A percentile compares a stretch with the other conserved stretches of the same genome.
Evolutionary conservation across 1,140 invertebrate species (phyloP).

Genomic region (Papilio xuthus): DNA sequence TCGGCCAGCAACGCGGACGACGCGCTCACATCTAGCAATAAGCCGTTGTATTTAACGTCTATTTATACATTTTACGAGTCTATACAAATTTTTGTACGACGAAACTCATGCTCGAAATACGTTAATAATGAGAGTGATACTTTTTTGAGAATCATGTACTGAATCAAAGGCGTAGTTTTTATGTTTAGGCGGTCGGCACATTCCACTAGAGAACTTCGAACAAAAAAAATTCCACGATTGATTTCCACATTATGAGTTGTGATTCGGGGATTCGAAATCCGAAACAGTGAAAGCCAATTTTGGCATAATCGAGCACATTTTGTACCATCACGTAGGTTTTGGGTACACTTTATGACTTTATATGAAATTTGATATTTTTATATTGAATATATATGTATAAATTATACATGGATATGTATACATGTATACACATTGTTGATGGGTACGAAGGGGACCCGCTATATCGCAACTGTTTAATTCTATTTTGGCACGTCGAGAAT

Average conservation of each 20-base stretch:
- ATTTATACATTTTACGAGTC: conserved; percentile 82
- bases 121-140: conserved; percentile 73
- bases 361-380: conserved; percentile 82
- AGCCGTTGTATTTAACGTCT: conserved; percentile 80
- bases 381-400: conserved; percentile 82
- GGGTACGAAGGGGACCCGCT: conserved; percentile 79
- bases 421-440: conserved; percentile 82
- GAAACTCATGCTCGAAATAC: conserved; percentile 75
- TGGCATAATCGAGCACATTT: conserved; percentile 73
- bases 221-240: conserved; percentile 79
- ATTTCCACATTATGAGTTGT: conserved; percentile 79
- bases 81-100: conserved; percentile 81
- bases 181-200: conserved; percentile 80
- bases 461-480: conserved; percentile 81
- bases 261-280: conserved; percentile 76
- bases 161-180: conserved; percentile 75
- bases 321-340: conserved; percentile 82
- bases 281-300: conserved; percentile 70
- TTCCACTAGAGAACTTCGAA: conserved; percentile 78
- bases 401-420: conserved; percentile 82
- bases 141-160: conserved; percentile 82
- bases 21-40: conserved; percentile 77
- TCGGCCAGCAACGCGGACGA: conserved; percentile 44
- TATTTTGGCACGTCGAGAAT: conserved; percentile 80
- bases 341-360: conserved; percentile 82